Evolutionary conservation across 64 coral and sea anemone species (phyloP).

Genomic region (Hydrozoanthus tunicans): DNA sequence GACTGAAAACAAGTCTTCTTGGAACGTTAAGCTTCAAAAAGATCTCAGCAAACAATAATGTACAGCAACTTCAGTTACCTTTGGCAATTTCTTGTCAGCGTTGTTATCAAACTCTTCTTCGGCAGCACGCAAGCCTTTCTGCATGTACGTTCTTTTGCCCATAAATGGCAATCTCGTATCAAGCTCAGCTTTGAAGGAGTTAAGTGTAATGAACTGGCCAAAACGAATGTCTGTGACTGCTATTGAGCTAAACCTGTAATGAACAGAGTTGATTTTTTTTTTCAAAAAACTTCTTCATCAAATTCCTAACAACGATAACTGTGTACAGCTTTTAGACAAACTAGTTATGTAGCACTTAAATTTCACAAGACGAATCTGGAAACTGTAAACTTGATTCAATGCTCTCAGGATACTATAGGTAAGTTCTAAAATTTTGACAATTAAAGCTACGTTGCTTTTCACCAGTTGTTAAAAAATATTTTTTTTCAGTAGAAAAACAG

Average conservation of each 20-base stretch:
- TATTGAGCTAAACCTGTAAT: slow-evolving; percentile 13
- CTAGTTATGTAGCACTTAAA: too few relatives aligned
- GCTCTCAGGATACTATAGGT: too few relatives aligned
- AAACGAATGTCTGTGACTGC: slow-evolving; percentile 12
- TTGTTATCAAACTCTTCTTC: slow-evolving; percentile 28
- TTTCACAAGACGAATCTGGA: too few relatives aligned
- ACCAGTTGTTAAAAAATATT: too few relatives aligned
- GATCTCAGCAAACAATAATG: neutral
- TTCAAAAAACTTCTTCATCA: too few relatives aligned
- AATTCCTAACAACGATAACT: too few relatives aligned
- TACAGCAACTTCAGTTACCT: slow-evolving; percentile 1
- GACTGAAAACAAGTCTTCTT: too few relatives aligned
- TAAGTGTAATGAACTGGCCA: neutral
- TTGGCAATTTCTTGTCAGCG: neutral
- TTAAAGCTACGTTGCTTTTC: too few relatives aligned
- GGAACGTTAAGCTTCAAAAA: neutral
- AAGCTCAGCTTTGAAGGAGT: slow-evolving; percentile 8
- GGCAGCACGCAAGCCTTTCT: slow-evolving; percentile 27
- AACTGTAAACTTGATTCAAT: too few relatives aligned
- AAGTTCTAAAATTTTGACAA: too few relatives aligned
- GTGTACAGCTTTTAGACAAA: too few relatives aligned
- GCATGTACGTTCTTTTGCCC: neutral
- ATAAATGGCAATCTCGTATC: slow-evolving; percentile 9
- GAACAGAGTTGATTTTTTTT: neutral
- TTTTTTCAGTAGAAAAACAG: too few relatives aligned